These are phyloP conservation scores for Tyrannus savana DNA, from an alignment of 2,113 vertebrate genomes.

Conservation along the genomic window DNA sequence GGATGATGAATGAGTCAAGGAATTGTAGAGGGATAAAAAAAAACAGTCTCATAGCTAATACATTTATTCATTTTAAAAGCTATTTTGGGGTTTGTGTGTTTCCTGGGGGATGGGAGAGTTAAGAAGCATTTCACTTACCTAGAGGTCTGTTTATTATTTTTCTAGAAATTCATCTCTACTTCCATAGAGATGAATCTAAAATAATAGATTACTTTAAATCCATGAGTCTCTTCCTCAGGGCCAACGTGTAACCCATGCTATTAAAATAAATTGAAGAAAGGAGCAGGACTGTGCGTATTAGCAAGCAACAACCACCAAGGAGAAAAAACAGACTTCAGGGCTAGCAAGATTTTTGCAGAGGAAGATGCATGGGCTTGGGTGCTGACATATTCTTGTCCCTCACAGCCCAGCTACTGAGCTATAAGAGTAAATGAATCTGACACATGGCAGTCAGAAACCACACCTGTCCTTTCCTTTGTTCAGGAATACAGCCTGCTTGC, in stretches of 20 bases:
- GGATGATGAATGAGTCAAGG: neutral
- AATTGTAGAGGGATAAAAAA: neutral
- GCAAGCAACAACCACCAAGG: neutral
- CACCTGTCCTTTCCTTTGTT: neutral
- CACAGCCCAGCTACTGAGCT: neutral
- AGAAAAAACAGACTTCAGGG: neutral
- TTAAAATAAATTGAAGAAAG: neutral
- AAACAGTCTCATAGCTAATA: neutral
- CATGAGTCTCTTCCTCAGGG: neutral
- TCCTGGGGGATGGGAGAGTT: neutral
- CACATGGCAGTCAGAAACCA: neutral
- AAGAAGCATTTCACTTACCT: neutral
- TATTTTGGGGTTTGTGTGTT: neutral
- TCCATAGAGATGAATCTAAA: neutral
- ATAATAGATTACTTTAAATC: neutral
- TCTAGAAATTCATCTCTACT: neutral
- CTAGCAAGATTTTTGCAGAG: neutral
- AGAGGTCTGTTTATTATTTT: neutral
- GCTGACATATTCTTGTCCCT: neutral
- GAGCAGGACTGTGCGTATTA: neutral
- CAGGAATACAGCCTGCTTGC: neutral
- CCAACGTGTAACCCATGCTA: neutral
- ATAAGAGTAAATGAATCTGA: neutral
- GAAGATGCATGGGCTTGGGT: neutral
- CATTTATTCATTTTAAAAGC: slow-evolving; percentile 11